Conservation (phyloP, 1,140 invertebrate genomes). For the Hermatobates lingyangjiaoensis region DNA sequence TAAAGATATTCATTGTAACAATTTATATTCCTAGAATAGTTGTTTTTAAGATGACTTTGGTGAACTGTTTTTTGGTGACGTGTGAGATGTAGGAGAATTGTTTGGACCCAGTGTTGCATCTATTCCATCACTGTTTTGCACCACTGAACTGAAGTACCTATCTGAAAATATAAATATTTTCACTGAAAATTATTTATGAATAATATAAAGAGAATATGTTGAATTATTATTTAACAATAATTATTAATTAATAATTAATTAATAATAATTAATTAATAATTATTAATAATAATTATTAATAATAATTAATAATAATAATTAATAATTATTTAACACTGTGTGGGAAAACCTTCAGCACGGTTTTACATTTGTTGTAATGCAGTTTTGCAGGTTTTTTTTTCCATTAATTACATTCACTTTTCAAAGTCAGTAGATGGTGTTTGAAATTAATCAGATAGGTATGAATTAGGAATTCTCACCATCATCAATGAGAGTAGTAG, state of each 20-base stretch:
- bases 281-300: too few relatives aligned
- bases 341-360: not conserved
- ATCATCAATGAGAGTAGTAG: slow-evolving; percentile 19
- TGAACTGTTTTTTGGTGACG: slow-evolving; percentile 13
- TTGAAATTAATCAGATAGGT: not conserved
- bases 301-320: not conserved
- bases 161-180: slow-evolving; percentile 15
- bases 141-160: slow-evolving; percentile 21
- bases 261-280: not conserved
- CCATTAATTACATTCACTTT: not conserved
- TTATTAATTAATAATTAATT: not conserved
- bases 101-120: slow-evolving; percentile 18
- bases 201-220: not conserved
- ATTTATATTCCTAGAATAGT: too few relatives aligned
- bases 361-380: not conserved
- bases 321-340: not conserved
- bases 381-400: not conserved
- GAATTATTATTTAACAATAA: not conserved
- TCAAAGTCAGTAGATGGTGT: not conserved
- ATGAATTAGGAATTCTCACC: slow-evolving; percentile 11
- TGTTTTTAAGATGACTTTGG: slow-evolving; percentile 6
- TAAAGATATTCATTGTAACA: too few relatives aligned
- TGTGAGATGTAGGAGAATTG: slow-evolving; percentile 16
- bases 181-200: not conserved
- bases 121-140: slow-evolving; percentile 20